Evolutionary conservation across 2,888 invertebrate species (phyloP).

Genomic region (Brachycybe producta): DNA sequence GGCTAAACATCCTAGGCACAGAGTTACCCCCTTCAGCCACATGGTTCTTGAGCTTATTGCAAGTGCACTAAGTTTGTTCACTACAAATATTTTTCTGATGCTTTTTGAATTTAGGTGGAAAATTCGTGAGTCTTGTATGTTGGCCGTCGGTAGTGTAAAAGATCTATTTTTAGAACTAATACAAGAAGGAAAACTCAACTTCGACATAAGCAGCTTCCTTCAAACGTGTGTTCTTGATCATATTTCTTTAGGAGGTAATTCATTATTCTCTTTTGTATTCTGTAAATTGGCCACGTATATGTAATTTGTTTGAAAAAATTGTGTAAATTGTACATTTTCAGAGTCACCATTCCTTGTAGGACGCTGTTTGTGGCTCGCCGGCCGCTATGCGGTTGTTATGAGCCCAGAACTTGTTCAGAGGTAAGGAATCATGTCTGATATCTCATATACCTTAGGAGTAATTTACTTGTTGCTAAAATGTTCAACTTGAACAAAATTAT

Average conservation of each 20-base stretch:
- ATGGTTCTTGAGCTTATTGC: too few relatives aligned
- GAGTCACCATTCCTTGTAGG: slow-evolving; percentile 43
- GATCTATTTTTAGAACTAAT: slow-evolving; percentile 36
- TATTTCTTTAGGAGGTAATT: slow-evolving; percentile 36
- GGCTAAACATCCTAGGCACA: too few relatives aligned
- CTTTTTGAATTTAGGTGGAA: slow-evolving; percentile 44
- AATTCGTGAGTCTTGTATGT: slow-evolving; percentile 49
- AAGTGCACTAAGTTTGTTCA: too few relatives aligned
- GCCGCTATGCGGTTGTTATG: slow-evolving; percentile 40
- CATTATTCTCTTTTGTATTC: slow-evolving; percentile 17
- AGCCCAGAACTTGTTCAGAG: slow-evolving; percentile 37
- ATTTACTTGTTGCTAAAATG: too few relatives aligned
- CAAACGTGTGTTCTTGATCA: slow-evolving; percentile 41
- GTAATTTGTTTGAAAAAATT: background rate
- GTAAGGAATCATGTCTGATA: slow-evolving; percentile 24
- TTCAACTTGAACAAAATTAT: too few relatives aligned
- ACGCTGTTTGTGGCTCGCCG: slow-evolving; percentile 44
- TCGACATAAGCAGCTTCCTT: slow-evolving; percentile 36
- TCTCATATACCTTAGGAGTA: slow-evolving; percentile 5
- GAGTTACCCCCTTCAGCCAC: too few relatives aligned
- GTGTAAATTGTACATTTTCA: slow-evolving; percentile 22
- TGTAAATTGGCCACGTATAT: background rate
- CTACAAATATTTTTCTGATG: slow-evolving; percentile 5
- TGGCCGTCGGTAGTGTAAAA: slow-evolving; percentile 45
- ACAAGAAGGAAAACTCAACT: slow-evolving; percentile 31